These are phyloP conservation scores for Pangasius sanitwongsei DNA, from an alignment of 2,797 vertebrate genomes.

Conservation along the genomic window DNA sequence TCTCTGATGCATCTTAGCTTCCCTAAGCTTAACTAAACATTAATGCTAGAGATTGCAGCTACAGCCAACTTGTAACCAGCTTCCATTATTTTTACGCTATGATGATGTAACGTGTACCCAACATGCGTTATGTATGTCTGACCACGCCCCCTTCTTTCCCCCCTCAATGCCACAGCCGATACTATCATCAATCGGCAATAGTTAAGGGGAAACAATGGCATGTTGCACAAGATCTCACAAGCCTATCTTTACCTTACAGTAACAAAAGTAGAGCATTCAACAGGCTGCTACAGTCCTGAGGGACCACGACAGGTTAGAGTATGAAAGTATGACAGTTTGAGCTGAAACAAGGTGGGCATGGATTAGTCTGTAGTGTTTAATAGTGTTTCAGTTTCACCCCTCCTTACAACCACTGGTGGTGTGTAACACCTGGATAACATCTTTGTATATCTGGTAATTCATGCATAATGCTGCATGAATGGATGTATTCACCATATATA, in stretches of 20 bases:
- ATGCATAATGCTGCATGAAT: background rate
- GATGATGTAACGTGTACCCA: too few species aligned
- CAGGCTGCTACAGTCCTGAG: background rate
- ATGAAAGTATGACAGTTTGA: background rate
- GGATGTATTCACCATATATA: background rate
- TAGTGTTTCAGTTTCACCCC: too few species aligned
- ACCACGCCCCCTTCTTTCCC: background rate
- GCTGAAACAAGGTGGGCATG: background rate
- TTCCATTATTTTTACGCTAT: too few species aligned
- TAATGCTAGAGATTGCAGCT: too few species aligned
- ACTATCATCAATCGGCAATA: too few species aligned
- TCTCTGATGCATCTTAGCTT: background rate
- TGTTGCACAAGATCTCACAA: too few species aligned
- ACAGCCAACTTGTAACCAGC: too few species aligned
- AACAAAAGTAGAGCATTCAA: background rate
- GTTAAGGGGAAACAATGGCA: too few species aligned
- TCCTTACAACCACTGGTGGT: too few species aligned
- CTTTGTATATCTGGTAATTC: background rate
- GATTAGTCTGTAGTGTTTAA: too few species aligned
- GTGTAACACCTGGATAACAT: background rate
- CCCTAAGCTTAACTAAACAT: too few species aligned
- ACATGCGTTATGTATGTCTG: background rate
- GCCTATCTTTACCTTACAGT: too few species aligned
- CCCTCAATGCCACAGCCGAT: background rate
- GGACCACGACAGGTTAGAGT: constrained; percentile 2